These are phyloP conservation scores for Nasonia vitripennis DNA, from an alignment of 1,140 invertebrate species.

Conservation along the genomic window DNA sequence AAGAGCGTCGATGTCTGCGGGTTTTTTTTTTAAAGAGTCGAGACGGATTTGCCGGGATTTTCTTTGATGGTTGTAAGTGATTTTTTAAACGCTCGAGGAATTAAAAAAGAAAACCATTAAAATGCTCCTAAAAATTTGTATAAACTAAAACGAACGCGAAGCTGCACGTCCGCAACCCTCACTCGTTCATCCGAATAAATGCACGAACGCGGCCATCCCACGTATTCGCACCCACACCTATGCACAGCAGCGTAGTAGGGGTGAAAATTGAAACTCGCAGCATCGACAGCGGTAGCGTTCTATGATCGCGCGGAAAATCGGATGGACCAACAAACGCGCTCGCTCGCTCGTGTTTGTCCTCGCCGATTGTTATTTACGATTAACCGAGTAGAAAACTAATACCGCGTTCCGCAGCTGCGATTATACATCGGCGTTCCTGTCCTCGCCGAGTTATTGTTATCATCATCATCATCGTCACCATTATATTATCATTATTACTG, in stretches of 20 bases:
- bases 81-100: background rate
- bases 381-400: conserved; percentile 64
- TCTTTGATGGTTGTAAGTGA: background rate
- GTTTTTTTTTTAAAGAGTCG: too few species aligned
- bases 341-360: conserved; percentile 47
- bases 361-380: conserved; percentile 60
- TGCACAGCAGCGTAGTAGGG: background rate
- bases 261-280: conserved; percentile 35
- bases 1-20: too few species aligned
- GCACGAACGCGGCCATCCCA: background rate
- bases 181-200: background rate
- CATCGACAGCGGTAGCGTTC: too few species aligned
- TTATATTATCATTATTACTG: background rate
- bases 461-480: background rate
- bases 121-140: too few species aligned
- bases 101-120: background rate
- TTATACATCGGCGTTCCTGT: conserved; percentile 55
- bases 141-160: too few species aligned
- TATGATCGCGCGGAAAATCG: conserved; percentile 11
- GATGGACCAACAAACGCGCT: conserved; percentile 40
- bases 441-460: background rate
- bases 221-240: background rate
- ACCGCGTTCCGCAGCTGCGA: conserved; percentile 49
- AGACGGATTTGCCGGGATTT: background rate
- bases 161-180: too few species aligned